A percentile compares a stretch with the other conserved stretches of the same genome.
Evolutionary conservation across 2,888 invertebrate species (phyloP).

Genomic region (Sylvicola fuscatus): DNA sequence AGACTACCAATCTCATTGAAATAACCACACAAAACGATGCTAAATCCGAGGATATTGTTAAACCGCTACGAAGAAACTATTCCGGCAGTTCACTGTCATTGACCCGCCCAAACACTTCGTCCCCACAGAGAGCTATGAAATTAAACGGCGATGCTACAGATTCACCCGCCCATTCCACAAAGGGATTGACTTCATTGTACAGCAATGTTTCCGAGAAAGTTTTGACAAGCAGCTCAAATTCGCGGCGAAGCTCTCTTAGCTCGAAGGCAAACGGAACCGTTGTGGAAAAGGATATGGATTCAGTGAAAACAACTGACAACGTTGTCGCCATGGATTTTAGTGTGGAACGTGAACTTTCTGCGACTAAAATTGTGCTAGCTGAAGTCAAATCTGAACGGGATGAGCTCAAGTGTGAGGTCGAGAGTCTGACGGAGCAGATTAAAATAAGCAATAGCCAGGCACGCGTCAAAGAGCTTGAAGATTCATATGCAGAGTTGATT

Average conservation of each 20-base stretch:
- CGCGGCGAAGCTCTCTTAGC: conserved; percentile 11
- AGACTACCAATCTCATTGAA: background rate
- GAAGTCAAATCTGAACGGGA: conserved; percentile 18
- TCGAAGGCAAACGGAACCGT: conserved; percentile 8
- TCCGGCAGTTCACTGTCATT: background rate
- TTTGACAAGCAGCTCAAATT: conserved; percentile 2
- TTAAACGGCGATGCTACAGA: background rate
- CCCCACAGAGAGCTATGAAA: background rate
- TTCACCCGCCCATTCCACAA: background rate
- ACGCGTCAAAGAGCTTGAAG: conserved; percentile 14
- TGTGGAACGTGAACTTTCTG: conserved; percentile 14
- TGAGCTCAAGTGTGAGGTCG: conserved; percentile 14
- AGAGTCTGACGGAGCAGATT: conserved; percentile 13
- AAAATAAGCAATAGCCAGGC: conserved; percentile 10
- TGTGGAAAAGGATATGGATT: conserved; percentile 5
- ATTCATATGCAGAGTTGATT: conserved; percentile 10
- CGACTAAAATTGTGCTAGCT: conserved; percentile 17
- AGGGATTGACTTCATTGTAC: too few relatives aligned
- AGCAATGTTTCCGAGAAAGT: too few relatives aligned
- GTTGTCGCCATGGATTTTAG: background rate
- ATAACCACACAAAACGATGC: background rate
- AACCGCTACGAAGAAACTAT: background rate
- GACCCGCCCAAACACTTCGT: background rate
- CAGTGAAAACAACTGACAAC: background rate
- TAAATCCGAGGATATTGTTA: background rate